Percentiles rank a stretch among this genome's conserved stretches.
phyloP scores from a whole-genome alignment of 2,888 invertebrate genomes.

The Drosophila maculinotata region DNA sequence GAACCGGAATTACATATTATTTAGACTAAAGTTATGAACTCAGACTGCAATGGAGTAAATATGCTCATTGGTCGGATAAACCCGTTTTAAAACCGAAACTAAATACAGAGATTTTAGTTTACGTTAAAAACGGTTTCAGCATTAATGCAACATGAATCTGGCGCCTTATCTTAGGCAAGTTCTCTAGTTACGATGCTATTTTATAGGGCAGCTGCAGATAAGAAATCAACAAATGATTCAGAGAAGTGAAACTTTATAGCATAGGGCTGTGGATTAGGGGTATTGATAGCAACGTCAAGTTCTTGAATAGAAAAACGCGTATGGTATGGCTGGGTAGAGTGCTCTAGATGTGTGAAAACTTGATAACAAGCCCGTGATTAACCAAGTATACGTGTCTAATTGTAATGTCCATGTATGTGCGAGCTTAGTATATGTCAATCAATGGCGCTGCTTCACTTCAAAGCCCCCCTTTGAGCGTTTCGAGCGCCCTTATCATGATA shows the following conservation, averaged over 20 bases:
- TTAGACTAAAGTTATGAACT: too few relatives aligned
- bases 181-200: background rate
- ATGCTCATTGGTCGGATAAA: too few relatives aligned
- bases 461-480: constrained; percentile 42
- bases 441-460: constrained; percentile 26
- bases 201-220: background rate
- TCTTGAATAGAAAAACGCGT: constrained; percentile 5
- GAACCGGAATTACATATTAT: too few relatives aligned
- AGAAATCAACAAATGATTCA: background rate
- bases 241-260: background rate
- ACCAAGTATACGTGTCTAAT: constrained; percentile 2
- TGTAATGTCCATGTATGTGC: constrained; percentile 1
- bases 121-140: too few relatives aligned
- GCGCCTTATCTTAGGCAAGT: too few relatives aligned
- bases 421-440: constrained; percentile 45
- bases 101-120: too few relatives aligned
- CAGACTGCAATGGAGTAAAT: too few relatives aligned
- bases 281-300: background rate
- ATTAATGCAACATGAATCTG: too few relatives aligned
- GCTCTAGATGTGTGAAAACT: background rate
- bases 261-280: constrained; percentile 5
- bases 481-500: constrained; percentile 50
- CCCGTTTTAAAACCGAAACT: too few relatives aligned
- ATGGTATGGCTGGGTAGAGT: too few relatives aligned
- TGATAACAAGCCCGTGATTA: constrained; percentile 13